These are phyloP conservation scores for Myotis daubentonii DNA, from an alignment of 2,797 vertebrate genomes.

Conservation along the genomic window DNA sequence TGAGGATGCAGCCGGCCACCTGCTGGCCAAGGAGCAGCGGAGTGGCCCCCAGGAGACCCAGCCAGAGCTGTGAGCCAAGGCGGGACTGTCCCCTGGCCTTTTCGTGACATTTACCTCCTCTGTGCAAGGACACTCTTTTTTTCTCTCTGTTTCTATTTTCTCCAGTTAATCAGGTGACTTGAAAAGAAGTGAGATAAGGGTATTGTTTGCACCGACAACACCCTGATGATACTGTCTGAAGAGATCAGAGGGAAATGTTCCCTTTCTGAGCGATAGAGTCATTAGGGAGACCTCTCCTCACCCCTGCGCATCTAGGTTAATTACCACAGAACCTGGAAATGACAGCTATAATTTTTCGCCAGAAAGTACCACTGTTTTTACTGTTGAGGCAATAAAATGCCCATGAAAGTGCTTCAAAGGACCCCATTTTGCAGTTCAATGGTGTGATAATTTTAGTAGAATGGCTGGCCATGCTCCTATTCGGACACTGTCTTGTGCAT, in stretches of 20 bases:
- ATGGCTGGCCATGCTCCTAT: constrained; percentile 46
- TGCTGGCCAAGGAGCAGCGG: constrained; percentile 58
- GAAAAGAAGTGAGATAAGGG: constrained; percentile 96
- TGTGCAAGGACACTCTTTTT: constrained; percentile 94
- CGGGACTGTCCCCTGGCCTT: constrained; percentile 88
- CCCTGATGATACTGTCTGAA: constrained; percentile 92
- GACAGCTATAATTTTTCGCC: constrained; percentile 80
- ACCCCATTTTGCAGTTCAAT: constrained; percentile 64
- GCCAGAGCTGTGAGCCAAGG: constrained; percentile 76
- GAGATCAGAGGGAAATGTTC: constrained; percentile 86
- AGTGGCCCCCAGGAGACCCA: constrained; percentile 68
- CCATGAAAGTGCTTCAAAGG: constrained; percentile 60
- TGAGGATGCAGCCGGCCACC: not conserved
- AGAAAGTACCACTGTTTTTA: constrained; percentile 80
- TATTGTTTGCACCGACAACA: constrained; percentile 95
- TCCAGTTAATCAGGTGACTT: constrained; percentile 96
- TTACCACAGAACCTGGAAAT: constrained; percentile 89
- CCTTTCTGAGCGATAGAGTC: constrained; percentile 91
- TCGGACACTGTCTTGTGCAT: constrained; percentile 48
- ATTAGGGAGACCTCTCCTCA: constrained; percentile 94
- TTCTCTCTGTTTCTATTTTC: constrained; percentile 93
- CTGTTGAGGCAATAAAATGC: constrained; percentile 75
- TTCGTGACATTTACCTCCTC: constrained; percentile 93
- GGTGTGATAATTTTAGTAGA: constrained; percentile 73
- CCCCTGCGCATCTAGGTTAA: constrained; percentile 93